These are phyloP conservation scores for Dolichallabes microphthalmus DNA, from an alignment of 2,113 vertebrate genomes.

Conservation along the genomic window DNA sequence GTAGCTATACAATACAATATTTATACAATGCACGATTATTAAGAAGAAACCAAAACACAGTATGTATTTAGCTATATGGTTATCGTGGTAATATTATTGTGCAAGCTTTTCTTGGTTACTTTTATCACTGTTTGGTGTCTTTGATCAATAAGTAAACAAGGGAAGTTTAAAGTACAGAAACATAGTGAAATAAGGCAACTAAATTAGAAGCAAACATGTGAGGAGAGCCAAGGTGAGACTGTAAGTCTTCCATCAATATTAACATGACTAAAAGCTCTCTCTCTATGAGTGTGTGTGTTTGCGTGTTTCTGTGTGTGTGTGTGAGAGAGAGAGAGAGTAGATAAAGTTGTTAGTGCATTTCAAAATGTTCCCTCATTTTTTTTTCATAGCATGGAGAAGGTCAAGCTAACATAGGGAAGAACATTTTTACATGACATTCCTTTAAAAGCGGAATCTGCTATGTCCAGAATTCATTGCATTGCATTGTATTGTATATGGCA, in stretches of 20 bases:
- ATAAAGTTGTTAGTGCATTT: not conserved
- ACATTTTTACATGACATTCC: not conserved
- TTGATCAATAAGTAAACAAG: not conserved
- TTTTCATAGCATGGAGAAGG: not conserved
- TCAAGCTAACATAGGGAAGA: not conserved
- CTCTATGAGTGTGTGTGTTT: not conserved
- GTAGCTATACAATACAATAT: not conserved
- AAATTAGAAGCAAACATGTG: not conserved
- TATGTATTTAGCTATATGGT: not conserved
- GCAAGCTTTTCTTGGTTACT: not conserved
- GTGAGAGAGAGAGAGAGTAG: not conserved
- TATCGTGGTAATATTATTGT: not conserved
- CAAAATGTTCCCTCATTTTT: not conserved
- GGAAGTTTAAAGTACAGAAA: not conserved
- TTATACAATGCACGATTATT: not conserved
- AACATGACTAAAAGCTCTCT: not conserved
- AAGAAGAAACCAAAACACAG: not conserved
- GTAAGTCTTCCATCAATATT: not conserved
- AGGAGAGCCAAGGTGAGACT: not conserved
- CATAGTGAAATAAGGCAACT: not conserved
- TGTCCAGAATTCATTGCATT: not conserved
- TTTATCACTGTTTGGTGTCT: not conserved
- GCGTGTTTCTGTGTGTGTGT: not conserved
- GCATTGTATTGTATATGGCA: not conserved
- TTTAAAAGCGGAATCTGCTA: not conserved